phyloP scores from a whole-genome alignment of 1,140 invertebrate species.

The Delia radicum region DNA sequence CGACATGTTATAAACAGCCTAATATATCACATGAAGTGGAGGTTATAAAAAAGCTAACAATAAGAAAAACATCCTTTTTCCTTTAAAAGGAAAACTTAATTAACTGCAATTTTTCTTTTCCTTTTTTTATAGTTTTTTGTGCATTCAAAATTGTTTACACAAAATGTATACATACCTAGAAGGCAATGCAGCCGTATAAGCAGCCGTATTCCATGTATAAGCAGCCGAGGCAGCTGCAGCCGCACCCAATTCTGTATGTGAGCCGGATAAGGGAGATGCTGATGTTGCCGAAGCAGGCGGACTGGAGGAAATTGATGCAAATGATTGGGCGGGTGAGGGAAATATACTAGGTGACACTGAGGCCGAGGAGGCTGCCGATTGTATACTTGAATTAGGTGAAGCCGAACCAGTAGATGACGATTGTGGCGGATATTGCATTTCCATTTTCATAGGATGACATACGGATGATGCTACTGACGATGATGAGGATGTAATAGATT shows the following conservation, averaged over 20 bases:
- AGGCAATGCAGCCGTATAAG: conserved; percentile 35
- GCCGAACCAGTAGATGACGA: conserved; percentile 52
- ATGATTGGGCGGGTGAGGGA: conserved; percentile 48
- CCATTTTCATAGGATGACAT: conserved; percentile 43
- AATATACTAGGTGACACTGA: conserved; percentile 51
- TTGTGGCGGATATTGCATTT: conserved; percentile 52
- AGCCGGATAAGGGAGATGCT: conserved; percentile 30
- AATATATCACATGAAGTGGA: background rate
- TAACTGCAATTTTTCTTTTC: background rate
- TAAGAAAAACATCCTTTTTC: background rate
- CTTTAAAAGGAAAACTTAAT: background rate
- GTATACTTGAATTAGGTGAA: conserved; percentile 48
- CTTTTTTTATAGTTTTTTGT: background rate
- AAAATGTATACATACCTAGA: conserved; percentile 43
- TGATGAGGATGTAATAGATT: conserved; percentile 10
- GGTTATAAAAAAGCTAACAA: background rate
- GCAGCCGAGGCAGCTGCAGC: conserved; percentile 45
- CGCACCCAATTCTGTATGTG: conserved; percentile 43
- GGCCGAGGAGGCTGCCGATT: conserved; percentile 48
- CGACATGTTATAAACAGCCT: no score
- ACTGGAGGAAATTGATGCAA: conserved; percentile 46
- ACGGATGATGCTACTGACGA: background rate
- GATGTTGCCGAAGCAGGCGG: conserved; percentile 32
- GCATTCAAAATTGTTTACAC: background rate
- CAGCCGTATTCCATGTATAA: conserved; percentile 46